Percentiles rank a stretch among this genome's conserved stretches.
These are phyloP conservation scores for Elmis aenea DNA, from an alignment of 2,888 invertebrate species.

Conservation along the genomic window DNA sequence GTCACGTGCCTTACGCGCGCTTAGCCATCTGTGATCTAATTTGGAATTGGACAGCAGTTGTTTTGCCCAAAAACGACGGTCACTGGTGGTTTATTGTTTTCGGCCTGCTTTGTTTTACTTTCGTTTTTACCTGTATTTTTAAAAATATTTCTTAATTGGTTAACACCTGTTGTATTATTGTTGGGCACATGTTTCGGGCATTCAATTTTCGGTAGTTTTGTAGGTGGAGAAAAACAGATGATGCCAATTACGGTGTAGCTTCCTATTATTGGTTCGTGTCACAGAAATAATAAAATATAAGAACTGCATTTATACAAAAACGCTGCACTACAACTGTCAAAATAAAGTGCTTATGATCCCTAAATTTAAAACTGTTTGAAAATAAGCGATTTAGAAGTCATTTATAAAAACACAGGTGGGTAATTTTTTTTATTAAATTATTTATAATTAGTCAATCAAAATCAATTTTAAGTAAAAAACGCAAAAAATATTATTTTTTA, in stretches of 20 bases:
- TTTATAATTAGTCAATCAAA: no score
- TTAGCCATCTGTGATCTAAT: constrained; percentile 40
- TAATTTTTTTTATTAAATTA: no score
- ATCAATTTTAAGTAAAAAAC: no score
- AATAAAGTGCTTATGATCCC: no score
- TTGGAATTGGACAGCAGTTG: constrained; percentile 34
- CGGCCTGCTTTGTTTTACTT: constrained; percentile 31
- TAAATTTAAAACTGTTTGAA: no score
- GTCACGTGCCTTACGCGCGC: constrained; percentile 42
- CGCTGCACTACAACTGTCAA: no score
- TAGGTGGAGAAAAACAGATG: constrained; percentile 14
- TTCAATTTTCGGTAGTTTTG: constrained; percentile 10
- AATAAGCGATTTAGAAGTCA: no score
- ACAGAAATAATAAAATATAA: no score
- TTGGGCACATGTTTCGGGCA: constrained; percentile 7
- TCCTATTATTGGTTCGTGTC: no score
- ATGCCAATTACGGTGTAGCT: constrained; percentile 14
- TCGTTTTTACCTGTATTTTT: constrained; percentile 28
- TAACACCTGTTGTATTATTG: constrained; percentile 28
- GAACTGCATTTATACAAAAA: no score
- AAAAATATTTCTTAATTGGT: constrained; percentile 30
- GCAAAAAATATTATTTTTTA: no score
- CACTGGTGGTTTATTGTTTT: constrained; percentile 32
- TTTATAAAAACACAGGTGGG: no score
- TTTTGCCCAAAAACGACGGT: constrained; percentile 20